phyloP scores from a whole-genome alignment of 2,888 invertebrate genomes.

The Folsomia manolachei region DNA sequence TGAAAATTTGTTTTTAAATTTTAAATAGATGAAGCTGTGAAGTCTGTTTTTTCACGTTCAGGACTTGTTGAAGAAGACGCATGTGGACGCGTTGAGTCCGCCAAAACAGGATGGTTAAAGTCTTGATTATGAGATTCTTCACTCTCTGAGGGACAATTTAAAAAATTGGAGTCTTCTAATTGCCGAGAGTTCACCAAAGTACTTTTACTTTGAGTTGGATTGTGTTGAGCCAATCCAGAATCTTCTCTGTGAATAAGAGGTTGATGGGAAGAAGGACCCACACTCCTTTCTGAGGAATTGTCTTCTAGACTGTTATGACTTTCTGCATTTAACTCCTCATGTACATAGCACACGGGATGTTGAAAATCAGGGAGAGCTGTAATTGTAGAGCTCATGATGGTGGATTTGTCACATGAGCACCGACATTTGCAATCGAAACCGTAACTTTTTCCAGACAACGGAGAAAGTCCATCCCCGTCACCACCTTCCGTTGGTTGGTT shows the following conservation, averaged over 20 bases:
- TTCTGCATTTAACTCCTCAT: not conserved
- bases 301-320: slow-evolving; percentile 9
- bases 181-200: too few relatives aligned
- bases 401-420: not conserved
- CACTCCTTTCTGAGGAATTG: not conserved
- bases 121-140: not conserved
- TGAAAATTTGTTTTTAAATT: too few relatives aligned
- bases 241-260: slow-evolving; percentile 16
- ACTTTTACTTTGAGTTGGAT: too few relatives aligned
- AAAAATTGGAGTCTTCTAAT: too few relatives aligned
- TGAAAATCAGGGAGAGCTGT: slow-evolving; percentile 26
- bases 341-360: slow-evolving; percentile 29
- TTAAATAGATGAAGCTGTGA: too few relatives aligned
- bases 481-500: too few relatives aligned
- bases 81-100: too few relatives aligned
- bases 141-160: too few relatives aligned
- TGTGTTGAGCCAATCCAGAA: not conserved
- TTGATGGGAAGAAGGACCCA: not conserved
- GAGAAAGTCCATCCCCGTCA: not conserved
- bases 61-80: too few relatives aligned
- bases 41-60: too few relatives aligned
- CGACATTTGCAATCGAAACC: not conserved
- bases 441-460: not conserved
- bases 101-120: too few relatives aligned
- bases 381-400: too few relatives aligned